Base-by-base conservation (phyloP, 2,797 vertebrate genomes). In the Bovichtus diacanthus region DNA sequence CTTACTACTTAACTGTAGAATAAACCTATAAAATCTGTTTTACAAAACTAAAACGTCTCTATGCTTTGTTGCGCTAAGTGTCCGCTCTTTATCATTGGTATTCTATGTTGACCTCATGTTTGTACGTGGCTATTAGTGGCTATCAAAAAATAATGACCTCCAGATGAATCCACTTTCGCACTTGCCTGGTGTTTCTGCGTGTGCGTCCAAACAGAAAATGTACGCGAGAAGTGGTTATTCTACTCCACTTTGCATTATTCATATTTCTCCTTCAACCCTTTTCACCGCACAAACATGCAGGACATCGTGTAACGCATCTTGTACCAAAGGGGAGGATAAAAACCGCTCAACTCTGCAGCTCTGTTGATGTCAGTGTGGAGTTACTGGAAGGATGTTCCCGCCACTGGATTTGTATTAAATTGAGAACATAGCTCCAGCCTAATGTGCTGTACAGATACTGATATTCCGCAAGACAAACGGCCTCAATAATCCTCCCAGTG, bases 401-500 rank as follows among this genome's bases (percentile, higher is more conserved):
- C 49, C 10, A 25, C 7, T 23, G 0, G 1, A 19, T 51, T 8
- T 21, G 9, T 10, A 15, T 0, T 19, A 2, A 27, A 36, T 31
- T 7, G 4, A 47, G 23, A 10, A 49, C n/a, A 61, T 9, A 4
- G 19, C 36, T 41, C 6, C 18, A n/a, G n/a, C n/a, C n/a, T n/a
- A 9, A 5, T 31, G 18, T 27, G 11, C 7, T 64, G 34, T 2
- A 25, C 18, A 23, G 12, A 56, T 11, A 9, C 3, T 16, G 27
- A 23, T 29, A 5, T 19, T 46, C 25, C 39, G n/a, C 5, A 63
- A 72, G 54, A 58, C 10, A 47, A 68, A 81, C 1, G 1, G 41
- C 58, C 65, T 61, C 41, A 76, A 65, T 68, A 72, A 77, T 38
- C 19, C 51, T 63, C 60, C 1, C 19, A 16, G 43, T 36, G 31